Conservation (phyloP, 2,888 invertebrate genomes). For the Meta bourneti region DNA sequence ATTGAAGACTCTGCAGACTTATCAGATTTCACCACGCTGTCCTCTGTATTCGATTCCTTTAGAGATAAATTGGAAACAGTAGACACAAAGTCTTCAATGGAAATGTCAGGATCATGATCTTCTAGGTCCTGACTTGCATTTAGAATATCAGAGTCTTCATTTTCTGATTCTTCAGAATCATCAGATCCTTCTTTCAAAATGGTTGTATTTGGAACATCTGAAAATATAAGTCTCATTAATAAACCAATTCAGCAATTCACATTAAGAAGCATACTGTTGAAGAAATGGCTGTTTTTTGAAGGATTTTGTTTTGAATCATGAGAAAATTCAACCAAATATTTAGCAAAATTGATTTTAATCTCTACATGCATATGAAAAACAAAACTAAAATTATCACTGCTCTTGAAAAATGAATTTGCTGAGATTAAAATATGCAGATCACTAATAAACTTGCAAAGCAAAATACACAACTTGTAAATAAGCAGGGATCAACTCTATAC, state of each 20-base stretch:
- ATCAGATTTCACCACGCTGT: not conserved
- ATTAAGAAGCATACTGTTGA: not conserved
- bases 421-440: too few relatives aligned
- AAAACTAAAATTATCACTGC: too few relatives aligned
- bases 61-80: constrained; percentile 23
- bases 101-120: constrained; percentile 74
- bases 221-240: not conserved
- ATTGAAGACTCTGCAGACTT: not conserved
- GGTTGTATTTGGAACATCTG: constrained; percentile 35
- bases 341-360: too few relatives aligned
- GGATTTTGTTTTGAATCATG: too few relatives aligned
- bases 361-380: too few relatives aligned
- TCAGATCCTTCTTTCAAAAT: constrained; percentile 21
- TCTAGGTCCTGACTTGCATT: constrained; percentile 42
- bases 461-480: too few relatives aligned
- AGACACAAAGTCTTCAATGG: constrained; percentile 73
- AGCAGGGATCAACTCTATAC: too few relatives aligned
- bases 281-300: too few relatives aligned
- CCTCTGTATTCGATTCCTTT: constrained; percentile 20
- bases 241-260: not conserved
- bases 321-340: too few relatives aligned
- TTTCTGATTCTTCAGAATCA: constrained; percentile 59
- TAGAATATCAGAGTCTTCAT: constrained; percentile 52
- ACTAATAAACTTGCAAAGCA: too few relatives aligned
- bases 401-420: too few relatives aligned